These are phyloP conservation scores for Alaudala cheleensis DNA, from an alignment of 2,113 vertebrate species.

Conservation along the genomic window DNA sequence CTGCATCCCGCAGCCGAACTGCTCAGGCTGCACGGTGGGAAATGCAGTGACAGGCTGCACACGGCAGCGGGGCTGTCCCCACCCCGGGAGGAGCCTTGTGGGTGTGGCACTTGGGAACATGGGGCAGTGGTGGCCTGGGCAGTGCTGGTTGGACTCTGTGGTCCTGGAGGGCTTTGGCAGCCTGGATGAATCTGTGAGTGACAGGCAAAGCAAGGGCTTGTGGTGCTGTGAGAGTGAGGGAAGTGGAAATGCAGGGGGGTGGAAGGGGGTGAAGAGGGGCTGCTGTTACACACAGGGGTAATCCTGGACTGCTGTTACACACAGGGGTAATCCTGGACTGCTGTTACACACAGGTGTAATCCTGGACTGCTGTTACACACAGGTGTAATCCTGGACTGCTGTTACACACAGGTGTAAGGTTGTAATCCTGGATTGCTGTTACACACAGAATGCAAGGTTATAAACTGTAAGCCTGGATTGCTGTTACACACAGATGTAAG, in stretches of 20 bases:
- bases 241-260: neutral
- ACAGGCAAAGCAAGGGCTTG: neutral
- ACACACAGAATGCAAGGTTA: neutral
- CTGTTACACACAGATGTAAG: too few species aligned
- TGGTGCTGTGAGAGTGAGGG: rapidly evolving
- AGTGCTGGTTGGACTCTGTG: neutral
- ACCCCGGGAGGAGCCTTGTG: rapidly evolving
- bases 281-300: rapidly evolving
- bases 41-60: neutral
- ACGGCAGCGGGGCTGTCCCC: rapidly evolving
- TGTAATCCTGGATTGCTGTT: neutral
- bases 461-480: too few species aligned
- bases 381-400: too few species aligned
- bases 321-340: neutral
- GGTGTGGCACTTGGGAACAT: neutral
- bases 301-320: too few species aligned
- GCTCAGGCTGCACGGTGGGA: too few species aligned
- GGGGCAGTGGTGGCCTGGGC: neutral
- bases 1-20: too few species aligned
- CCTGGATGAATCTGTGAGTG: neutral
- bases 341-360: neutral
- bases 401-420: too few species aligned
- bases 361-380: too few species aligned
- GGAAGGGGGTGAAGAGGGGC: neutral
- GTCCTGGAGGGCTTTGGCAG: too few species aligned